A percentile compares a stretch with the other conserved stretches of the same genome.
phyloP scores from a whole-genome alignment of 2,888 invertebrate species.

The Pseudeuparius sepicola region DNA sequence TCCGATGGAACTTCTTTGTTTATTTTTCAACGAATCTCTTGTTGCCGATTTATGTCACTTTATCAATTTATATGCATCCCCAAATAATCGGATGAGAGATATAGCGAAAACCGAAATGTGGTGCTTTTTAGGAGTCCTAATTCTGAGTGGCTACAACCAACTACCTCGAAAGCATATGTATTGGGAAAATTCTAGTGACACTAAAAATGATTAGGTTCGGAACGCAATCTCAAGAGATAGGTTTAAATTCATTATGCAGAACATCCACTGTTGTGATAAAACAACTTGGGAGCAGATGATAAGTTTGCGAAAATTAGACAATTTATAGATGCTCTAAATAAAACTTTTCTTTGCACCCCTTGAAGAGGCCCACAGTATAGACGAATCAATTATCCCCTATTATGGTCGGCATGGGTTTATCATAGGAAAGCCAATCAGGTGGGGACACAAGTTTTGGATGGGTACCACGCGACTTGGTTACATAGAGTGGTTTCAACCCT shows the following conservation, averaged over 20 bases:
- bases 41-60: neutral
- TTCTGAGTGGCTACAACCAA: conserved; percentile 3
- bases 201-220: conserved; percentile 3
- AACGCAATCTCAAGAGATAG: conserved; percentile 10
- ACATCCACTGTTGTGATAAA: no score
- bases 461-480: conserved; percentile 25
- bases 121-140: conserved; percentile 7
- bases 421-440: conserved; percentile 27
- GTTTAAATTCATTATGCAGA: no score
- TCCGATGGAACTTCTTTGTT: conserved; percentile 6
- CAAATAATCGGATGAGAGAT: conserved; percentile 7
- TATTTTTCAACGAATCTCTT: neutral
- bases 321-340: no score
- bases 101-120: conserved; percentile 1
- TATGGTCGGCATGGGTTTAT: conserved; percentile 30
- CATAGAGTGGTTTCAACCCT: conserved; percentile 25
- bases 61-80: conserved; percentile 3
- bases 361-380: conserved; percentile 28
- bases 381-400: conserved; percentile 33
- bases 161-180: conserved; percentile 7
- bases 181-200: conserved; percentile 4
- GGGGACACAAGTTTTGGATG: conserved; percentile 26
- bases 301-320: no score
- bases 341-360: conserved; percentile 25
- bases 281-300: no score